These are phyloP conservation scores for Zaprionus davidi DNA, from an alignment of 1,140 invertebrate species.

Conservation along the genomic window DNA sequence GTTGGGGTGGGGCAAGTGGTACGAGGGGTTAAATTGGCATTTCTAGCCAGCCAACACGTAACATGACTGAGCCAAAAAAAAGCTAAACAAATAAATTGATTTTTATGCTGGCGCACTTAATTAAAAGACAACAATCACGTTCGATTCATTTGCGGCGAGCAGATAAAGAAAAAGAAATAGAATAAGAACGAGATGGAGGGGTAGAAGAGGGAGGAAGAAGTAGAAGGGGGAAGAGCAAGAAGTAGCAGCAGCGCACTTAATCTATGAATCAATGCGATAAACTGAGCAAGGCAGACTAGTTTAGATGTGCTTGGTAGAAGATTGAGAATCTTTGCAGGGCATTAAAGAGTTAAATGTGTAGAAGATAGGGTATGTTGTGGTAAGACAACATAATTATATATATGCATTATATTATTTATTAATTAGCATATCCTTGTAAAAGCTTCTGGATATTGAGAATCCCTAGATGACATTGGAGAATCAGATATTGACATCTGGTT, in stretches of 20 bases:
- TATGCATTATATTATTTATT: no score
- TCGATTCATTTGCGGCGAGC: conserved; percentile 5
- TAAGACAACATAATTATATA: no score
- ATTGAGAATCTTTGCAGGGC: not conserved
- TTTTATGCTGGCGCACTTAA: conserved; percentile 53
- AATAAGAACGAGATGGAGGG: not conserved
- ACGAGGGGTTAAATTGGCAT: conserved; percentile 18
- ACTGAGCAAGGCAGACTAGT: not conserved
- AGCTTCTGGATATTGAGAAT: no score
- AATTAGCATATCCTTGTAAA: no score
- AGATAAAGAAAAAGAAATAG: not conserved
- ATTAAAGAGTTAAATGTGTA: no score
- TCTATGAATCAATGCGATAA: not conserved
- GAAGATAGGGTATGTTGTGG: no score
- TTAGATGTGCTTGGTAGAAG: not conserved
- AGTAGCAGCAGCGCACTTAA: conserved; percentile 11
- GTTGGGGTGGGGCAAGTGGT: no score
- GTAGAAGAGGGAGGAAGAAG: not conserved
- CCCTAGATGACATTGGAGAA: no score
- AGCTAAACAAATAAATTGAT: conserved; percentile 66
- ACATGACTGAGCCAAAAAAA: conserved; percentile 32
- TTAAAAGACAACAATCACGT: conserved; percentile 47
- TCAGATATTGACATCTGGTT: no score
- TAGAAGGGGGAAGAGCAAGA: not conserved
- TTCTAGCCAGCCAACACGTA: conserved; percentile 40